Base-by-base conservation (phyloP, 2,113 vertebrate species). In the Erythrocercus mccallii region DNA sequence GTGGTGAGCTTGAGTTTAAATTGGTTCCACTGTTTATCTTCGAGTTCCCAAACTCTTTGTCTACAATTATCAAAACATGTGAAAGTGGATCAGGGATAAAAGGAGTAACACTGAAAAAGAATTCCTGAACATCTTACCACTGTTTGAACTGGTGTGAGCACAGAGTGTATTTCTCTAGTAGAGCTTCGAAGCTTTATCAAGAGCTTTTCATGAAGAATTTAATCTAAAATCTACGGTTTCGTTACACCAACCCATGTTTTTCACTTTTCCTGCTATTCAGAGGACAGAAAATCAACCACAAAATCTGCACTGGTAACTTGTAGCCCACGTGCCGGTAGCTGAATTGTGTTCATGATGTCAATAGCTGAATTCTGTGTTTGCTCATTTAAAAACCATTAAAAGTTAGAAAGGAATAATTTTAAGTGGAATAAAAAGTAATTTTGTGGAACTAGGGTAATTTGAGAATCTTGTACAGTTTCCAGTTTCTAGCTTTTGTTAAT, bases 1-100 rank as follows among this genome's bases (percentile, higher is more conserved):
- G 91, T 90, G 88, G 79, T 74, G 81, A 86, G 85, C 82, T 94
- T 21, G 60, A 90, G 88, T 86, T 94, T 88, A 93, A 96, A 96
- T 76, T 93, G 93, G 88, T 74, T 95, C 72, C 53, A 90, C 81
- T 86, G 68, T 58, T 92, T 88, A 88, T 92, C 64, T 90, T 31
- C 0, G 8, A 86, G 60, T 48, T 96, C 47, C 44, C 68, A 44
- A 66, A 90, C n/a, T 80, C 68, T 65, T 42, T 48, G 64, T 92
- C 56, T 83, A 16, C 48, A 57, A 71, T 88, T 68, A 81, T 53
- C 79, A 56, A 51, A 61, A 77, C 53, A 77, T 4, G n/a, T 44
- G 56, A 88, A 48, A 71, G 58, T 56, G 57, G 62, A 90, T 90
- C 66, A 66, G 33, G 73, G 85, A 83, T 71, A 47, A n/a, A 71